A percentile compares a stretch with the other conserved stretches of the same genome.
Evolutionary conservation across 2,888 invertebrate genomes (phyloP).

Genomic region (Cheilosia vernalis): DNA sequence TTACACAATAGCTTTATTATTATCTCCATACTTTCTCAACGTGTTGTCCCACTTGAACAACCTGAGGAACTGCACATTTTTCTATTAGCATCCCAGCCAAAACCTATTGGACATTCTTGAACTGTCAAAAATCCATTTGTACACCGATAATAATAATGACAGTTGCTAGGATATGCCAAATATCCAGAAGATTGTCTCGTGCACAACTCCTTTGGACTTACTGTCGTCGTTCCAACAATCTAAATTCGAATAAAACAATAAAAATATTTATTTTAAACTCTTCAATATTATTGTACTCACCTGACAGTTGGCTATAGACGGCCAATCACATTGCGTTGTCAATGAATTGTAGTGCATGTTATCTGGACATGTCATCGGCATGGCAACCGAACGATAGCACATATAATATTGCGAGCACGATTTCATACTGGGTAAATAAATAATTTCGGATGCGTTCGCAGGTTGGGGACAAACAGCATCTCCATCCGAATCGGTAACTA

Average conservation of each 20-base stretch:
- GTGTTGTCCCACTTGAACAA: slow-evolving; percentile 6
- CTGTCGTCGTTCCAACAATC: slow-evolving; percentile 70
- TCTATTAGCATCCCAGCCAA: slow-evolving; percentile 80
- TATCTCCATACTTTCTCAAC: not conserved
- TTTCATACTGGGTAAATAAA: slow-evolving; percentile 77
- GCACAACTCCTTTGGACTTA: slow-evolving; percentile 78
- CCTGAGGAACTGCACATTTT: slow-evolving; percentile 77
- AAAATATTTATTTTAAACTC: not conserved
- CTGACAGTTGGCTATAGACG: slow-evolving; percentile 79
- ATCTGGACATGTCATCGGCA: slow-evolving; percentile 79
- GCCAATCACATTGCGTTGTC: slow-evolving; percentile 80
- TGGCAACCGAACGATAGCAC: slow-evolving; percentile 78
- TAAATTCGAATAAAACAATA: slow-evolving; percentile 46
- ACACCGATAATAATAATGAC: slow-evolving; percentile 81
- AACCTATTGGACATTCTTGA: slow-evolving; percentile 81
- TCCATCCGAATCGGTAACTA: not conserved
- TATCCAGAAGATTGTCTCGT: slow-evolving; percentile 77
- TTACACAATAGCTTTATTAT: not conserved
- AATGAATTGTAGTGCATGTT: slow-evolving; percentile 79
- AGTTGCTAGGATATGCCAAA: slow-evolving; percentile 80
- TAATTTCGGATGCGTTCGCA: slow-evolving; percentile 77
- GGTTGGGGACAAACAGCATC: slow-evolving; percentile 76
- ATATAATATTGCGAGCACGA: slow-evolving; percentile 80
- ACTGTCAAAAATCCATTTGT: slow-evolving; percentile 80
- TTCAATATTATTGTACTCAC: slow-evolving; percentile 76